Evolutionary conservation across 2,888 invertebrate species (phyloP), one percentile per base, ranked within the genome.

Genomic region (Netelia virgata): DNA sequence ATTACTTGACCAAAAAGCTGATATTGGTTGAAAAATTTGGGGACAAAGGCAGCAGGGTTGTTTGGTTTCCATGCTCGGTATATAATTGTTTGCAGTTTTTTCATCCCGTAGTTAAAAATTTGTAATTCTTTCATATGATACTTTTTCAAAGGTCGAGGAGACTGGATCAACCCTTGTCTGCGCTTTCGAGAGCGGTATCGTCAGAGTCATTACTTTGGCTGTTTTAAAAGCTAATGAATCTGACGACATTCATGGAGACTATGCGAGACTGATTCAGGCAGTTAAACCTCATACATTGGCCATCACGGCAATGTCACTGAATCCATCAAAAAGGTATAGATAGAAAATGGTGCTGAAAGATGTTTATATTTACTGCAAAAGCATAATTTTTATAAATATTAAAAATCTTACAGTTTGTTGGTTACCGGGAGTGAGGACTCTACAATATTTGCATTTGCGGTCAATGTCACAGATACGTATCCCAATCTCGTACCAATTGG

Each of bases 11-110:
- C 0, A 95, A 96, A 88, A 93, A 93, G 28, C 92, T 97, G 14
- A 91, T 97, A 8, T 94, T 96, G 36, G 94, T 95, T 84, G 95
- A 96, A 86, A 94, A 95, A 77, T 97, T 96, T 91, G 94, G 94
- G 0, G 95, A 95, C 84, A 91, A 96, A 20, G 94, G 95, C 1
- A 92, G 93, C 61, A 91, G 92, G 82, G 77, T 95, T 69, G 90
- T 97, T 1, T 98, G 98, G 96, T 94, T 97, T 8, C 96, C 97
- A 14, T 90, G 94, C n/a, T 94, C 95, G 81, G 96, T 96, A 92
- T 94, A 90, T 82, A 85, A 64, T 36, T 6, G 3, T 36, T 36
- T n/a, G 36, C 36, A 8, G 11, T 63, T n/a, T 11, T 20, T 43
- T 28, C 9, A 53, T 69, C 50, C 53, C 14, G 10, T 28, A 43